A percentile compares a stretch with the other conserved stretches of the same genome.
phyloP scores from a whole-genome alignment of 2,888 invertebrate species.

The Parelbella ahira region DNA sequence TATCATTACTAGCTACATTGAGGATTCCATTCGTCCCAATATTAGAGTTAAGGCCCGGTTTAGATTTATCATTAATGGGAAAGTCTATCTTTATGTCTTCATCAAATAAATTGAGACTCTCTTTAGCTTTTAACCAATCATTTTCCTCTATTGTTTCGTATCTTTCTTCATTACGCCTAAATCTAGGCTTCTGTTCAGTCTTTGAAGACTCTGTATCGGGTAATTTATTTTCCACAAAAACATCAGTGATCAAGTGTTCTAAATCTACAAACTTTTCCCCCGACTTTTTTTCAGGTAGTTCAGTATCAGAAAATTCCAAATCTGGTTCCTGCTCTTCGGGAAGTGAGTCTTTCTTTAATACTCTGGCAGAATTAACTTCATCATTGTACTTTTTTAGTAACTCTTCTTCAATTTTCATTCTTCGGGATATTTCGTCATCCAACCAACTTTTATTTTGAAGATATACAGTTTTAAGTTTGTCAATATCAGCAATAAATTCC shows the following conservation, averaged over 20 bases:
- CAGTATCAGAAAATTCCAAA: conserved; percentile 49
- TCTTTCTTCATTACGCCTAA: conserved; percentile 5
- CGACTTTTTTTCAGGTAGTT: too few species aligned
- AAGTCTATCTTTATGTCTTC: background rate
- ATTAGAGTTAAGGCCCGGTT: background rate
- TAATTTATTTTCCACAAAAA: conserved; percentile 11
- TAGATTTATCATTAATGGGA: background rate
- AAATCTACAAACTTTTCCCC: background rate
- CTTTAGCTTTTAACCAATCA: conserved; percentile 5
- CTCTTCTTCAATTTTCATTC: conserved; percentile 29
- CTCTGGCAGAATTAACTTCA: conserved; percentile 17
- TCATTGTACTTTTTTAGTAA: conserved; percentile 22
- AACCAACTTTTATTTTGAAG: conserved; percentile 66
- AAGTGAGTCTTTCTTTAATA: conserved; percentile 1
- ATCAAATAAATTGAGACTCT: conserved; percentile 2
- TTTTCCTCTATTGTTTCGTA: background rate
- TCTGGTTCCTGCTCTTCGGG: conserved; percentile 45
- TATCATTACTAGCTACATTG: too few species aligned
- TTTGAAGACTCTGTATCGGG: conserved; percentile 22
- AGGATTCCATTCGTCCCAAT: too few species aligned
- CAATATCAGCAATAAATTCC: conserved; percentile 54
- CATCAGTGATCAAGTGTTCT: too few species aligned
- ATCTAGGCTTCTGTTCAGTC: conserved; percentile 4
- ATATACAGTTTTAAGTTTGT: conserved; percentile 58
- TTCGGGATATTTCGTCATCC: conserved; percentile 56